Base-by-base conservation (phyloP, 2,888 invertebrate genomes). In the Choristoneura rosaceana region DNA sequence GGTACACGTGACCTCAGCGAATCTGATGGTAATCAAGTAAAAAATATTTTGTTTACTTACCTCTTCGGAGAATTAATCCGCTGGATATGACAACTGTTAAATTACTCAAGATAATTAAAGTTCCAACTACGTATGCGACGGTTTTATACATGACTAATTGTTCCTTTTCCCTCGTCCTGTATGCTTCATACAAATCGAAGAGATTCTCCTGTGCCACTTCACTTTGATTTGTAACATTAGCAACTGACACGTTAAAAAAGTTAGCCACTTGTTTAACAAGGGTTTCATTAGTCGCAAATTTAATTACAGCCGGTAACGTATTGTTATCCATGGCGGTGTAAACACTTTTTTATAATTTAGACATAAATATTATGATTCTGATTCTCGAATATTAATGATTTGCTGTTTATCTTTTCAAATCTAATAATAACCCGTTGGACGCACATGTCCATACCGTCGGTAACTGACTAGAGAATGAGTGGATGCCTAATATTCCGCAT, bases 11-110 rank as follows among this genome's bases (percentile, higher is more conserved):
- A 59, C 71, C 68, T 71, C 59, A 63, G 10, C 15, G 12, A 62
- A 50, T 45, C 15, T 45, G 41, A 50, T 34, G 25, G n/a, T 33
- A n/a, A 55, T 59, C 25, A 65, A 63, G 2, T 55, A 14, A 59
- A 25, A 69, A 73, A 34, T 15, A 43, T 10, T 25, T 68, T 33
- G 47, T 65, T 62, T 12, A 76, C 82, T 82, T 89, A 96, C 96
- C 95, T 93, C 95, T 95, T 82, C 91, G 95, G 38, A 96, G 87
- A 78, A 96, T 95, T 3, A 96, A 87, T 68, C 95, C 96, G 84
- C 96, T 96, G n/a, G 96, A 96, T 70, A 96, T 86, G 14, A 96
- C 95, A n/a, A 96, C 95, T 7, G 94, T 91, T 43, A 95, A 83
- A 85, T 96, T 96, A 73, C 95, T 89, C 34, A 95, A 76, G 67